Evolutionary conservation across 2,113 vertebrate species (phyloP).

Genomic region (Sinocyclocheilus grahami): DNA sequence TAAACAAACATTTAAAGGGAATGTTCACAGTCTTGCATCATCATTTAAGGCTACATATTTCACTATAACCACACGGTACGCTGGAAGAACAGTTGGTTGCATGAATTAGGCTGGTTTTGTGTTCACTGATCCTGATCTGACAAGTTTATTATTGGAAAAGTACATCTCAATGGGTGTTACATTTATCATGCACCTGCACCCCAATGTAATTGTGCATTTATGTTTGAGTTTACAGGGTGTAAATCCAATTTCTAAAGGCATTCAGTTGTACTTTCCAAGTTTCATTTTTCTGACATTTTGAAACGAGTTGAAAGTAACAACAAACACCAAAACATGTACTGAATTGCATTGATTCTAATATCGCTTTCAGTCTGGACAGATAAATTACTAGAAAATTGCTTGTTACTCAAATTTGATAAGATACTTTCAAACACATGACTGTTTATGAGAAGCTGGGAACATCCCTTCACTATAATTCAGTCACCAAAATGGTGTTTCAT

Average conservation of each 20-base stretch:
- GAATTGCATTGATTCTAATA: not conserved
- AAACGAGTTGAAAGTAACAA: not conserved
- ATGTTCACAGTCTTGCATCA: not conserved
- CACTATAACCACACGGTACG: not conserved
- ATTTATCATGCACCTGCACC: not conserved
- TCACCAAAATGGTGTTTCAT: slow-evolving; percentile 30
- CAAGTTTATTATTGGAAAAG: not conserved
- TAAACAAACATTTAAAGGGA: slow-evolving; percentile 7
- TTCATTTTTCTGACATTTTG: not conserved
- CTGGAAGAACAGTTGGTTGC: not conserved
- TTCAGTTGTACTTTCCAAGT: not conserved
- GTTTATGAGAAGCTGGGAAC: slow-evolving; percentile 41
- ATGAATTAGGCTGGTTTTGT: not conserved
- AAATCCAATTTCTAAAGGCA: not conserved
- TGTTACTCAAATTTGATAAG: not conserved
- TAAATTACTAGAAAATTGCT: not conserved
- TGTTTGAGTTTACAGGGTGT: not conserved
- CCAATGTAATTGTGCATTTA: not conserved
- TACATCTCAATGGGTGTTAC: not conserved
- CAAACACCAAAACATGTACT: too few species aligned
- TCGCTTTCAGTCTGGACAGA: not conserved
- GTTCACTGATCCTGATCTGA: not conserved
- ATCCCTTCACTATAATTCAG: slow-evolving; percentile 6
- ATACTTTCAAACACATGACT: not conserved
- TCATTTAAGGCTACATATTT: not conserved